Evolutionary conservation across 1,140 invertebrate genomes (phyloP), one percentile per base, ranked within the genome.

Genomic region (Diorhabda carinulata): DNA sequence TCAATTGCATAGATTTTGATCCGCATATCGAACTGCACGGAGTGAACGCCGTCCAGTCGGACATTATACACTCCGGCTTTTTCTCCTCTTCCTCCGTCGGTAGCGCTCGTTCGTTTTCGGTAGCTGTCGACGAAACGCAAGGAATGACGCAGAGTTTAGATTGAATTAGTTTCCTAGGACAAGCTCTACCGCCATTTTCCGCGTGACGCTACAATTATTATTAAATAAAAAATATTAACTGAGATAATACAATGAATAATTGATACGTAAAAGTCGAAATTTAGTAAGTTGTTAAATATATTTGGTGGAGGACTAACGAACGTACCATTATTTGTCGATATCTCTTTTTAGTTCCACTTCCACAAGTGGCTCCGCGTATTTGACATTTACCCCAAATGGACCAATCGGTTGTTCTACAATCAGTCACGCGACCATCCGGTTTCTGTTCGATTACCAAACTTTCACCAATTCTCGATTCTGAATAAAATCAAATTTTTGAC

Each of bases 1-100:
- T 70, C 43, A 65, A 61, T 63, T 72, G 70, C 9, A 72, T 59
- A 5, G 73, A 66, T 64, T 65, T 66, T 59, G 57, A 42, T 7
- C 73, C 73, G 65, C 73, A 74, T 57, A 43, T 70, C 2, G 57
- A 61, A 43, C 66, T 74, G 57, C 73, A 74, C 5, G 73, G 73
- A 5, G 71, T 70, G 68, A 71, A 74, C 4, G 44, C 44, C 3
- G 71, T 56, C 73, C 73, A 74, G n/a, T 68, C 43, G 0, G 62
- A 62, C 73, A 74, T 72, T 43, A 72, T 60, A 60, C 73, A 74
- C 43, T 74, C 70, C n/a, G 63, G 25, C 10, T 41, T n/a, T 9
- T 67, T 59, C 5, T 71, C 43, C n/a, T n/a, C 43, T 10, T 42
- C 57, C 43, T 40, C n/a, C 25, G 25, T 10, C 7, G 52, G 5